A percentile compares a stretch with the other conserved stretches of the same genome.
Evolutionary conservation across 2,888 invertebrate genomes (phyloP).

Genomic region (Euzetes globulus): DNA sequence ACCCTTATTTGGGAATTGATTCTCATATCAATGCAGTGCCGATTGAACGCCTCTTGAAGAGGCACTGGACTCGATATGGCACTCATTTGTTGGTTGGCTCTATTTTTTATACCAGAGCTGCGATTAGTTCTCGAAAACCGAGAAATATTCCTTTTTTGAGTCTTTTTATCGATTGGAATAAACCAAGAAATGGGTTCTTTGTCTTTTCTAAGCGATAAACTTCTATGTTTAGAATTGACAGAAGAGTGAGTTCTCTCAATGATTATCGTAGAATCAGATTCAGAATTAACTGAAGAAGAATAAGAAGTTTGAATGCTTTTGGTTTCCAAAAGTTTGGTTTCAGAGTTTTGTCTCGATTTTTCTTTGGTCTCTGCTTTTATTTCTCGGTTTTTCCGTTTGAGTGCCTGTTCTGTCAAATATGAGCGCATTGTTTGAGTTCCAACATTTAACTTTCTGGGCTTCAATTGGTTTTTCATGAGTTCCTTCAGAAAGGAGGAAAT

Average conservation of each 20-base stretch:
- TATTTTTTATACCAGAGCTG: background rate
- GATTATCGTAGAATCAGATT: background rate
- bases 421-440: constrained; percentile 6
- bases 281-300: background rate
- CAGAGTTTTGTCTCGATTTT: background rate
- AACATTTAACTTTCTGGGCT: background rate
- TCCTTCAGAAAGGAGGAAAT: background rate
- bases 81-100: background rate
- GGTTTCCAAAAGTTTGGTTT: background rate
- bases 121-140: background rate
- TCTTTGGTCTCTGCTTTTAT: background rate
- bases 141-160: background rate
- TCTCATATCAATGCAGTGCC: constrained; percentile 11
- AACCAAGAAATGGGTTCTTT: constrained; percentile 27
- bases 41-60: constrained; percentile 29
- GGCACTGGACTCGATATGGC: background rate
- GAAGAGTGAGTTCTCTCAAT: background rate
- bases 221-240: background rate
- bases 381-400: background rate
- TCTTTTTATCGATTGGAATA: background rate
- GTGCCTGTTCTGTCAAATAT: background rate
- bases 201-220: background rate
- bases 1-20: constrained; percentile 25
- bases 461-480: background rate
- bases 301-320: background rate